Evolutionary conservation across 2,113 vertebrate species (phyloP), one percentile per base, ranked within the genome.

Genomic region (Thamnophis sirtalis): DNA sequence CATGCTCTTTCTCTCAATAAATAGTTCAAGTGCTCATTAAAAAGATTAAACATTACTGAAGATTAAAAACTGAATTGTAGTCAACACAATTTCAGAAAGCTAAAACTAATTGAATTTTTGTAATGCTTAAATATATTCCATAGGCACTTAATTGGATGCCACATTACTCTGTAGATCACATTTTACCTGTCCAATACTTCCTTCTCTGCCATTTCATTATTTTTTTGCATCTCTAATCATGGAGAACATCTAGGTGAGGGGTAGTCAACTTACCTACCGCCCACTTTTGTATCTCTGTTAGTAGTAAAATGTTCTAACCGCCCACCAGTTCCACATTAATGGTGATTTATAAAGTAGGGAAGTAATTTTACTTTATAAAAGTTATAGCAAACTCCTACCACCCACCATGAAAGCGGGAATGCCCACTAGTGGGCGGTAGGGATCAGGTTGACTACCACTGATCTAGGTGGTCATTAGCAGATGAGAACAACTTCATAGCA

Each of bases 1-100:
- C 38, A 22, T 80, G 33, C 1, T 2, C 50, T 26, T n/a, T 5
- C 43, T 55, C 15, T 55, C 91, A 8, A 54, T 38, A 88, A 54
- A 80, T 24, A 88, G 9, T 87, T 87, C 22, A 87, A 91, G 26
- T 21, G 51, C 3, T 26, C 26, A 53, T 86, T 53, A 38, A 68
- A 51, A 53, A n/a, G 28, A 54, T 9, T 26, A 63, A 84, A 58
- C 22, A 89, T 43, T 85, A 87, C 0, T 0, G 0, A 73, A 88
- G 87, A 90, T 19, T 87, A 91, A 92, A 85, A 93, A 86, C 43
- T 53, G 26, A 11, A 92, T 33, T 28, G 28, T 55, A 88, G 60
- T 88, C 38, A 91, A 54, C 50, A 51, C 28, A 88, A 49, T n/a
- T 93, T 85, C 60, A 80, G 43, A 88, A 15, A 6, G 86, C 24